A percentile compares a stretch with the other conserved stretches of the same genome.
phyloP scores from a whole-genome alignment of 2,113 vertebrate genomes.

The Hemiscyllium ocellatum region DNA sequence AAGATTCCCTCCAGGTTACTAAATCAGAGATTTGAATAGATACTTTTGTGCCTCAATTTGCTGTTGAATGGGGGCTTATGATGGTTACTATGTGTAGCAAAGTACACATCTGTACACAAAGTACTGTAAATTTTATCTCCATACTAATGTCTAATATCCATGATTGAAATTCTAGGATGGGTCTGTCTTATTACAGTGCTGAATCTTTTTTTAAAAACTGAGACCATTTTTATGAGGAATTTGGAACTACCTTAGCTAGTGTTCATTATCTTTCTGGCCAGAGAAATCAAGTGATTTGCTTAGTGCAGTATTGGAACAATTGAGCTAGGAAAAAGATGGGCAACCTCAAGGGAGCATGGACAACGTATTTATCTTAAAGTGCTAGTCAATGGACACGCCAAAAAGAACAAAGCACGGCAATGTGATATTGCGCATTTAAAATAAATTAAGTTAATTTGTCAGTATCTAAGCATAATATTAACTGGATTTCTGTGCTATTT shows the following conservation, averaged over 20 bases:
- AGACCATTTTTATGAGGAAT: background rate
- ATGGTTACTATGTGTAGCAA: background rate
- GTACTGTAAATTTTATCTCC: background rate
- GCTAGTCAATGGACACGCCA: background rate
- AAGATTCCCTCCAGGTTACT: background rate
- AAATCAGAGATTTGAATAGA: background rate
- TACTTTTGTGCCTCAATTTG: background rate
- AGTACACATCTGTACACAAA: too few relatives aligned
- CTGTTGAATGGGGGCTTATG: background rate
- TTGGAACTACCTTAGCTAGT: background rate
- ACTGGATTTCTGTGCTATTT: background rate
- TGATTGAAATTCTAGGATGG: background rate
- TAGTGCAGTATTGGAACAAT: background rate
- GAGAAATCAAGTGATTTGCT: background rate
- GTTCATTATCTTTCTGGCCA: background rate
- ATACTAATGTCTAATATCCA: background rate
- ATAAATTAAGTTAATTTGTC: conserved; percentile 1
- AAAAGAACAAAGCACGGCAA: background rate
- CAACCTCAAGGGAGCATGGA: background rate
- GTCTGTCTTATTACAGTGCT: background rate
- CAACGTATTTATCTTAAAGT: background rate
- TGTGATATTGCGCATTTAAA: background rate
- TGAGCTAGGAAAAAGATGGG: background rate
- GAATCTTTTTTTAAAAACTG: background rate
- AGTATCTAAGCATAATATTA: background rate